These are phyloP conservation scores for Troides helena DNA, from an alignment of 2,888 invertebrate genomes.

Conservation along the genomic window DNA sequence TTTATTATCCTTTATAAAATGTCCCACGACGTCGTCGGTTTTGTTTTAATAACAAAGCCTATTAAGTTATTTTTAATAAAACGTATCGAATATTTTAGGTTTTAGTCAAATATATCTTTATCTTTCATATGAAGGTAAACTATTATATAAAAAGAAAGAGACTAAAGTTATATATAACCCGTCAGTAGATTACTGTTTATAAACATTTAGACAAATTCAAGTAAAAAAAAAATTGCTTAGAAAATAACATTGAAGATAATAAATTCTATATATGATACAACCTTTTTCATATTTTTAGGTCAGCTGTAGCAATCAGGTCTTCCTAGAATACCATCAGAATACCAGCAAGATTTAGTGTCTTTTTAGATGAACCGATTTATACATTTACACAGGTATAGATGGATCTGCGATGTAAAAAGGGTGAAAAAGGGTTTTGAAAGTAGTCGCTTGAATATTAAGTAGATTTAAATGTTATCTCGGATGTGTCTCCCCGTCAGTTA, in stretches of 20 bases:
- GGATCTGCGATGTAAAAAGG: neutral
- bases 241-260: too few species aligned
- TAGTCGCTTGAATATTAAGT: constrained; percentile 30
- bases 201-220: too few species aligned
- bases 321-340: neutral
- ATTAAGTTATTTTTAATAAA: constrained; percentile 24
- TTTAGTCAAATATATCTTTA: too few species aligned
- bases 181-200: too few species aligned
- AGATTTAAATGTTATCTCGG: constrained; percentile 26
- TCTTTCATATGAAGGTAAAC: too few species aligned
- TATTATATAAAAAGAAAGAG: too few species aligned
- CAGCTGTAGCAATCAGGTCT: neutral
- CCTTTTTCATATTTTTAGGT: too few species aligned
- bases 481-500: constrained; percentile 31
- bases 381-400: neutral
- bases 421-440: constrained; percentile 10
- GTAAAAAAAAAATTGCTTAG: too few species aligned
- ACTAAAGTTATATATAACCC: too few species aligned
- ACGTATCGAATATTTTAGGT: neutral
- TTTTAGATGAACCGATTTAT: neutral
- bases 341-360: neutral
- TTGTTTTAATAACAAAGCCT: constrained; percentile 29
- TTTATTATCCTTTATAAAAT: constrained; percentile 53
- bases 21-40: constrained; percentile 31
- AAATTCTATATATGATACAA: too few species aligned